Evolutionary conservation across 2,797 vertebrate species (phyloP), one percentile per base, ranked within the genome.

Genomic region (Hippopotamyrus pictus): DNA sequence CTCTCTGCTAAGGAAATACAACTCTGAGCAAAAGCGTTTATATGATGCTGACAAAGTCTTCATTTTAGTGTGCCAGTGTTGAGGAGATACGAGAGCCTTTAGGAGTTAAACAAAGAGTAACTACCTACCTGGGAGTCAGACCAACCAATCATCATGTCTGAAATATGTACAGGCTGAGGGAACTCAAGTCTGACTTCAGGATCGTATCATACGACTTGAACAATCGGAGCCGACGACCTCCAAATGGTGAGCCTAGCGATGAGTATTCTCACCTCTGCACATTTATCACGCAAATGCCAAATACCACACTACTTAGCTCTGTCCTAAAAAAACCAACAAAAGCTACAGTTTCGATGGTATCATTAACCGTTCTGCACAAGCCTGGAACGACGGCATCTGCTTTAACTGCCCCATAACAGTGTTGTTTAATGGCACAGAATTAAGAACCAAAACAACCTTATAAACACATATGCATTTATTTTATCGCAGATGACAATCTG

Each of bases 11-110:
- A 29, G 9, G 6, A n/a, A 54, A 33, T 54, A 84, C 37, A 85
- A 29, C 57, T 37, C 69, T 14, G 92, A 90, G 94, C 88, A 90
- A 62, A 91, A 53, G 83, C 12, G 4, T 33, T 33, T 85, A 33
- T 25, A 9, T 33, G 12, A 51, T 2, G 22, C n/a, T 22, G 46
- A 37, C 9, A 19, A 37, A 29, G 19, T 44, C 41, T n/a, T 46
- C 41, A 79, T 79, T 79, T 79, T 41, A 44, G 37, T 3, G 14
- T 46, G 76, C 14, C 14, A 22, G 76, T 46, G 69, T 44, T 44
- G 41, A 82, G 76, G 76, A 46, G 41, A 82, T n/a, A 46, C 41
- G 17, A n/a, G 76, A 44, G 3, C 7, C 41, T 82, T 44, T 44
- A 79, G 73, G 37, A 44, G 25, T 12, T 29, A 69, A 29, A 33